Evolutionary conservation across 1,140 invertebrate genomes (phyloP).

Genomic region (Calliphora vicina): DNA sequence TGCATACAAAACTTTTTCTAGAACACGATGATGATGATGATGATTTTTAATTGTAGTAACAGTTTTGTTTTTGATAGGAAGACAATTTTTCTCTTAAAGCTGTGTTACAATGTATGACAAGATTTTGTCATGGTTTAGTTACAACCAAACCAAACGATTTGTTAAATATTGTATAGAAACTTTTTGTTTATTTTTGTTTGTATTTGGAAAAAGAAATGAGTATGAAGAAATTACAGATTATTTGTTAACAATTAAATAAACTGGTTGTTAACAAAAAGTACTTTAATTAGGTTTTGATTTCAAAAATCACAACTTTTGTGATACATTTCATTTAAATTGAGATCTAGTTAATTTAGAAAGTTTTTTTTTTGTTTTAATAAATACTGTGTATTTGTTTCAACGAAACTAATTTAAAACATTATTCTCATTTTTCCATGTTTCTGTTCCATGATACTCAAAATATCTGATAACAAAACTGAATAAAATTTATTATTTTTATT

Average conservation of each 20-base stretch:
- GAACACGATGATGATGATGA: neutral
- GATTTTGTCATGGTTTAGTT: neutral
- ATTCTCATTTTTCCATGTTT: too few species aligned
- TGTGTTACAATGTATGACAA: neutral
- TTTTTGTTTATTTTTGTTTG: neutral
- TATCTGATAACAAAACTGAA: too few species aligned
- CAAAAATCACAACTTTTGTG: neutral
- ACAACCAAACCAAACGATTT: neutral
- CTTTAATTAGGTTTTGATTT: neutral
- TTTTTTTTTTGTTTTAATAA: neutral
- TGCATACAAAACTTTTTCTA: neutral
- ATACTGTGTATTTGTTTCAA: too few species aligned
- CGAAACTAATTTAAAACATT: too few species aligned
- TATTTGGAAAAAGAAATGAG: neutral
- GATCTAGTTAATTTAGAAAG: neutral
- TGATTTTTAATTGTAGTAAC: neutral
- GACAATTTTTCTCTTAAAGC: neutral
- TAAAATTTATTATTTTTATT: neutral
- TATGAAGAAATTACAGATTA: neutral
- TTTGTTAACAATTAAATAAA: neutral
- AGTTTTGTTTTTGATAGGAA: neutral
- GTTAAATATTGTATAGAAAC: neutral
- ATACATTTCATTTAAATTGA: neutral
- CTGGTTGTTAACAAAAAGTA: neutral
- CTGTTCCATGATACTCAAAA: too few species aligned